These are phyloP conservation scores for Fistularia commersonii DNA, from an alignment of 2,797 vertebrate genomes.

Conservation along the genomic window DNA sequence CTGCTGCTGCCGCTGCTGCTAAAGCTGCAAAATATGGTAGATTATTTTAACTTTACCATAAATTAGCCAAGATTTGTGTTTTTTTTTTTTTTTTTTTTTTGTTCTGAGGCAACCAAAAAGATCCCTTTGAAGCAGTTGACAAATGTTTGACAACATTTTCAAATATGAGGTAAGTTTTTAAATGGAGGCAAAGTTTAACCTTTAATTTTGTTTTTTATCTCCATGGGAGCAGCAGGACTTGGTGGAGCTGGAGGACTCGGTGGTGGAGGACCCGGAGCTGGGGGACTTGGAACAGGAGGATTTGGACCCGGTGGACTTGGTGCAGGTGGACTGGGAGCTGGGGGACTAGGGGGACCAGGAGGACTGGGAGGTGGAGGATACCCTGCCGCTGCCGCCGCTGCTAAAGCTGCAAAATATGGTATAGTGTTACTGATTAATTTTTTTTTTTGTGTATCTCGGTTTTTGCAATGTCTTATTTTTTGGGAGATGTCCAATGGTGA, in stretches of 20 bases:
- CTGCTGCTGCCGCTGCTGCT: too few species aligned
- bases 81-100: too few species aligned
- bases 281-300: background rate
- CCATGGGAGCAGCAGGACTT: background rate
- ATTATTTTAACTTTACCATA: too few species aligned
- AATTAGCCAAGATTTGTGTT: too few species aligned
- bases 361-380: constrained; percentile 1
- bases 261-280: background rate
- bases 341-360: background rate
- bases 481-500: background rate
- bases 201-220: background rate
- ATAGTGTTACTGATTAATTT: background rate
- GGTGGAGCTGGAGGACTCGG: constrained; percentile 2
- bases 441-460: background rate
- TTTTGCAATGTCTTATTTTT: background rate
- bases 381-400: constrained; percentile 11
- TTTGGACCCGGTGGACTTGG: background rate
- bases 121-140: too few species aligned
- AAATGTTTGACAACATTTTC: too few species aligned
- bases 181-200: too few species aligned
- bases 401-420: constrained; percentile 16
- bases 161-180: too few species aligned
- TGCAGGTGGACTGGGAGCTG: background rate
- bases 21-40: too few species aligned
- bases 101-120: too few species aligned